A percentile compares a stretch with the other conserved stretches of the same genome.
These are phyloP conservation scores for Lepidurus arcticus DNA, from an alignment of 1,140 invertebrate species.

Conservation along the genomic window DNA sequence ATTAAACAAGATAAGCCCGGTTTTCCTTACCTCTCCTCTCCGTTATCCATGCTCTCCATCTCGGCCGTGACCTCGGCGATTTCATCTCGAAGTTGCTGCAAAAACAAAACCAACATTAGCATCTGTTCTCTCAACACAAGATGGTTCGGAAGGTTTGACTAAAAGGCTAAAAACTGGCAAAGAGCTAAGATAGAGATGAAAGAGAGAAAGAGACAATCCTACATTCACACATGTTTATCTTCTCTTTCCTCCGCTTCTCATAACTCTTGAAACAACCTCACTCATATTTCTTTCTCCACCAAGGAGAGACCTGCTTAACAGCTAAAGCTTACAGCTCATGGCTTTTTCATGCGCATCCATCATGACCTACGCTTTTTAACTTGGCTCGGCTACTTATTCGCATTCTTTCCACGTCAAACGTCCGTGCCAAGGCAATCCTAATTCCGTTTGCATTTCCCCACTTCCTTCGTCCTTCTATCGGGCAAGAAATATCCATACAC, in stretches of 20 bases:
- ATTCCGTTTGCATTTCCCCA: neutral
- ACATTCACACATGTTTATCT: conserved; percentile 19
- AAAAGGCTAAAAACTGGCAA: neutral
- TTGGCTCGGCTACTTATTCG: neutral
- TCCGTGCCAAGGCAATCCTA: neutral
- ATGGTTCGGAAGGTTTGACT: neutral
- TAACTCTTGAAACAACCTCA: neutral
- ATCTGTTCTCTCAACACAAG: neutral
- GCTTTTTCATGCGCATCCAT: neutral
- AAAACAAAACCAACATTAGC: conserved; percentile 43
- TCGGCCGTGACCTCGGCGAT: conserved; percentile 88
- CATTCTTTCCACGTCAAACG: neutral
- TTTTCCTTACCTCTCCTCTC: conserved; percentile 63
- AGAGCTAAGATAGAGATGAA: neutral
- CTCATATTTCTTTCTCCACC: neutral
- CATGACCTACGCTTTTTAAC: conserved; percentile 17
- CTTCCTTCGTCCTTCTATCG: neutral
- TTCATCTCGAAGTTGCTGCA: conserved; percentile 93
- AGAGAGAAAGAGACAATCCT: conserved; percentile 4
- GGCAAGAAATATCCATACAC: too few species aligned
- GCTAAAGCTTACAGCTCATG: neutral
- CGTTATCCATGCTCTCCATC: conserved; percentile 83
- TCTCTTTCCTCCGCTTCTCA: neutral
- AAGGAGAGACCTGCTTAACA: neutral
- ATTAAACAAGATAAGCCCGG: neutral